These are phyloP conservation scores for Drosophila sp. DNA, from an alignment of 1,140 invertebrate species.

Conservation along the genomic window DNA sequence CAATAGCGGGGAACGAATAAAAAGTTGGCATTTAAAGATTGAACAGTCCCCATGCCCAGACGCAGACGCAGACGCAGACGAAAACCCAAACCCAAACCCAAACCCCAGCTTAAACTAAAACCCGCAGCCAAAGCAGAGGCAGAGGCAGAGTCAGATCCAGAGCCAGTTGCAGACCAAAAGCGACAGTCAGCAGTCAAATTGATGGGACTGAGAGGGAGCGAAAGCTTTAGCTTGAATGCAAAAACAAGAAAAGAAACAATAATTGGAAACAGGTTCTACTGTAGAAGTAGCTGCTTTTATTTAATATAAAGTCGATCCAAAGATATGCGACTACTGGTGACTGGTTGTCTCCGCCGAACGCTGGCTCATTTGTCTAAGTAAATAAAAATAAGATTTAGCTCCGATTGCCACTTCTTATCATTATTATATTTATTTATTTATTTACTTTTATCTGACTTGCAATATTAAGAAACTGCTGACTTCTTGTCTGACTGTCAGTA, in stretches of 20 bases:
- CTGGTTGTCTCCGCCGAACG: conserved; percentile 73
- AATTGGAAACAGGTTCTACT: conserved; percentile 79
- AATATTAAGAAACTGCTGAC: conserved; percentile 35
- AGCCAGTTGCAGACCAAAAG: conserved; percentile 42
- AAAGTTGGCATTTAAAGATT: conserved; percentile 48
- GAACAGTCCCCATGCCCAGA: conserved; percentile 26
- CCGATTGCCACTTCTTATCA: conserved; percentile 34
- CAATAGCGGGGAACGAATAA: conserved; percentile 19
- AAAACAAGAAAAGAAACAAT: conserved; percentile 60
- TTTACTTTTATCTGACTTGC: conserved; percentile 24
- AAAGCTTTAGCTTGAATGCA: conserved; percentile 55
- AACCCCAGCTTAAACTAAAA: too few species aligned
- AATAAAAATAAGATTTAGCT: conserved; percentile 55
- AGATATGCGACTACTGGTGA: conserved; percentile 77
- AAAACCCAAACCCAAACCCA: neutral
- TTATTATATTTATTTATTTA: conserved; percentile 39
- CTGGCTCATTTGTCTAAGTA: conserved; percentile 73
- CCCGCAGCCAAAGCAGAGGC: too few species aligned
- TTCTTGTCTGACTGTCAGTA: conserved; percentile 35
- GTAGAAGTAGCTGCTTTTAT: conserved; percentile 49
- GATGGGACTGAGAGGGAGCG: conserved; percentile 36
- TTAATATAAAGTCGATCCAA: conserved; percentile 42
- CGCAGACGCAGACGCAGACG: neutral
- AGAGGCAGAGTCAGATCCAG: neutral
- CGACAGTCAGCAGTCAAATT: conserved; percentile 49